A percentile compares a stretch with the other conserved stretches of the same genome.
Conservation (phyloP, 2,888 invertebrate genomes). For the Drosophila affinis region DNA sequence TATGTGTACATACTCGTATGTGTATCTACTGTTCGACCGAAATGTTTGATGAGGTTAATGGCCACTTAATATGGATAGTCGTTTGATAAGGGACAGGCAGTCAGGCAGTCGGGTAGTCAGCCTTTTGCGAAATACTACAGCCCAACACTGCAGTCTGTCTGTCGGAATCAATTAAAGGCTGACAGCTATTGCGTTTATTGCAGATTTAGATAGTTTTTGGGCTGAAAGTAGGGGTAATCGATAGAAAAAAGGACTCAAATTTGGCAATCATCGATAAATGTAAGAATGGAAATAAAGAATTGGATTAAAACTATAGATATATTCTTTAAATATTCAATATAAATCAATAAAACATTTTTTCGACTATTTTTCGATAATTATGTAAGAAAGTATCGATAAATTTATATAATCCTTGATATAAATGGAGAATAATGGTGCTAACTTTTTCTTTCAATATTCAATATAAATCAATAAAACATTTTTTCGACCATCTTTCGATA, state of each 20-base stretch:
- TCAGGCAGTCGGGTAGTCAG: not conserved
- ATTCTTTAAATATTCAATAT: no score
- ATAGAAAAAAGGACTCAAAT: not conserved
- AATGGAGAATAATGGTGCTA: no score
- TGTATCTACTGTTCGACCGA: not conserved
- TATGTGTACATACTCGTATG: not conserved
- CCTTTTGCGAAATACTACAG: not conserved
- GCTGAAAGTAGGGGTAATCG: not conserved
- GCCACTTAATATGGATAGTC: conserved; percentile 9
- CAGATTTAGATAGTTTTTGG: no score
- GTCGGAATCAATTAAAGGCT: conserved; percentile 7
- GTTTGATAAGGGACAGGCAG: conserved; percentile 1
- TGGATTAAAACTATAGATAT: no score
- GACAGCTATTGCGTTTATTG: not conserved
- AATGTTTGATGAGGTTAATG: conserved; percentile 18
- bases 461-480: no score
- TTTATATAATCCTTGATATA: no score
- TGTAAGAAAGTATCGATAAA: no score
- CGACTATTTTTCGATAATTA: no score
- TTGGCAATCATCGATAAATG: not conserved
- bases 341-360: no score
- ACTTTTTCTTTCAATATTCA: no score
- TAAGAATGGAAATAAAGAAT: no score
- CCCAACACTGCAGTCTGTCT: not conserved
- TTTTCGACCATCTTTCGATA: no score